These are phyloP conservation scores for Eutolmus rufibarbis DNA, from an alignment of 2,888 invertebrate species.

Conservation along the genomic window DNA sequence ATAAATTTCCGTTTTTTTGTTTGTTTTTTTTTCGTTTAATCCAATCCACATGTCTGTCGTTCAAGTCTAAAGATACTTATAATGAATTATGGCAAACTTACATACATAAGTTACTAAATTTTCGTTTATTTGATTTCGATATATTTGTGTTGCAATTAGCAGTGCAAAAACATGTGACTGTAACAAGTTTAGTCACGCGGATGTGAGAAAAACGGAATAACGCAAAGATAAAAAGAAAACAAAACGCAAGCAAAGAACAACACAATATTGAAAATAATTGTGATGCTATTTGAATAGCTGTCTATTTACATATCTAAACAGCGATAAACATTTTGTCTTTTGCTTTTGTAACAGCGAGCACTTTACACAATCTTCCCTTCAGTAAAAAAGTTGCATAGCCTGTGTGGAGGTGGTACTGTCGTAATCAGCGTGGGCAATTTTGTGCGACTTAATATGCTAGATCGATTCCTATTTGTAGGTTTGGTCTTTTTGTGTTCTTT, in stretches of 20 bases:
- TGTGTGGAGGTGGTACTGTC: neutral
- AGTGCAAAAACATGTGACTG: neutral
- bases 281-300: neutral
- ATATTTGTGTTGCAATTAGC: neutral
- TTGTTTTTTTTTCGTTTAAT: neutral
- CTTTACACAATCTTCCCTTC: neutral
- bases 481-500: slow-evolving; percentile 23
- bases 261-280: neutral
- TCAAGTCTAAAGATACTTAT: neutral
- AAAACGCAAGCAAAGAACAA: neutral
- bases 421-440: neutral
- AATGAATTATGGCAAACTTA: neutral
- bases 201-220: neutral
- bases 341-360: neutral
- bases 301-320: neutral
- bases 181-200: neutral
- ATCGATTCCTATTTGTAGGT: slow-evolving; percentile 6
- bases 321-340: neutral
- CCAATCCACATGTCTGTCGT: neutral
- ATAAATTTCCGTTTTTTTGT: slow-evolving; percentile 10
- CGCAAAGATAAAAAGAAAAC: neutral
- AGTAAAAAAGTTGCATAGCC: neutral
- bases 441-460: slow-evolving; percentile 21
- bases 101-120: neutral
- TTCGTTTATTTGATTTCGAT: neutral